phyloP scores from a whole-genome alignment of 2,888 invertebrate genomes.

The Julus scanicus region DNA sequence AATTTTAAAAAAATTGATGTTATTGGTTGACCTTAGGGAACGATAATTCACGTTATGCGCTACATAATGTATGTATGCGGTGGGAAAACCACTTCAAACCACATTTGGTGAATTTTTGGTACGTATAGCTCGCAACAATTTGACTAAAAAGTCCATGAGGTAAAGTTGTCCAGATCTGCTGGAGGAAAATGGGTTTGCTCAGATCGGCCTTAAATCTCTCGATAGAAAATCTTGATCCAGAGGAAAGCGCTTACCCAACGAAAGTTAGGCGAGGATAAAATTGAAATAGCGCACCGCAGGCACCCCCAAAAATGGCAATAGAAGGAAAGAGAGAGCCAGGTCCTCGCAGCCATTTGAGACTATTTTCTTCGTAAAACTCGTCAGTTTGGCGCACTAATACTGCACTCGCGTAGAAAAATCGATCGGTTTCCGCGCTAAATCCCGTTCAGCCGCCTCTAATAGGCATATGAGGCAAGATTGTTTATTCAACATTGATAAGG shows the following conservation, averaged over 20 bases:
- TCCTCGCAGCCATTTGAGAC: background rate
- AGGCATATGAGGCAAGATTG: conserved; percentile 33
- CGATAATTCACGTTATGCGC: too few species aligned
- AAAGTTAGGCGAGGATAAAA: background rate
- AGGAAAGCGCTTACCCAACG: background rate
- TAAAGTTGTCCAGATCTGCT: background rate
- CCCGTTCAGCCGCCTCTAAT: conserved; percentile 22
- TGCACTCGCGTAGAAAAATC: background rate
- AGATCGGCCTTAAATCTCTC: background rate
- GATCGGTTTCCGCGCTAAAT: conserved; percentile 13
- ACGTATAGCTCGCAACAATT: background rate
- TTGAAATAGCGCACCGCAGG: conserved; percentile 4
- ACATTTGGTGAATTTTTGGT: too few species aligned
- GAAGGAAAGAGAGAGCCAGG: background rate
- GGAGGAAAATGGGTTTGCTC: background rate
- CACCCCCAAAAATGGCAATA: background rate
- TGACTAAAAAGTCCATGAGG: background rate
- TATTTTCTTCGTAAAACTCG: background rate
- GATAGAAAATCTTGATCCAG: background rate
- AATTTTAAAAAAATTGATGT: too few species aligned
- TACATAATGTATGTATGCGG: too few species aligned
- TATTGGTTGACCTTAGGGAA: too few species aligned
- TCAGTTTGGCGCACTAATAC: background rate
- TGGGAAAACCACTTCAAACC: too few species aligned
- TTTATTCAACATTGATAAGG: conserved; percentile 33